Conservation (phyloP, 2,888 invertebrate species). For the Folsomia manolachei region DNA sequence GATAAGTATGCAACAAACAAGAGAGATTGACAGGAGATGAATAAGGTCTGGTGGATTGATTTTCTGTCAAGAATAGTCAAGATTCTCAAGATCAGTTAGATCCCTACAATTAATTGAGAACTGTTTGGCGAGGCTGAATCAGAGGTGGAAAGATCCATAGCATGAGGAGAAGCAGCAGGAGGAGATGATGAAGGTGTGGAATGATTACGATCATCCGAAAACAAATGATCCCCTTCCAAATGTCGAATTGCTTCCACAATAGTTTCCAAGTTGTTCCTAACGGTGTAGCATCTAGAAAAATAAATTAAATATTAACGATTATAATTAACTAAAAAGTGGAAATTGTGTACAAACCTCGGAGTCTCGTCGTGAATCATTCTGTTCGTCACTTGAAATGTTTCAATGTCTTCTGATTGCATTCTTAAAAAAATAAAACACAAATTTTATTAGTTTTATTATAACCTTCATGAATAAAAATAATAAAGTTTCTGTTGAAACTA, state of each 20-base stretch:
- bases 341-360: background rate
- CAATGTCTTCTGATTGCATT: background rate
- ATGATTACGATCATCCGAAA: constrained; percentile 63
- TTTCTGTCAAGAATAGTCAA: background rate
- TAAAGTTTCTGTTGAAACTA: background rate
- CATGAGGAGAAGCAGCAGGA: constrained; percentile 54
- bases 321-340: no score
- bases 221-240: constrained; percentile 91
- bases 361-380: background rate
- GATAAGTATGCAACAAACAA: background rate
- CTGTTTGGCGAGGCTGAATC: constrained; percentile 38
- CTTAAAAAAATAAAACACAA: no score
- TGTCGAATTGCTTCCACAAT: constrained; percentile 98
- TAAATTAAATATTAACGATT: background rate
- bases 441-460: background rate
- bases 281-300: constrained; percentile 60
- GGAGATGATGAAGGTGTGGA: constrained; percentile 53
- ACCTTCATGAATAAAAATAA: background rate
- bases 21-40: background rate
- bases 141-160: constrained; percentile 51
- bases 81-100: constrained; percentile 36
- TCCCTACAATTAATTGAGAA: constrained; percentile 32
- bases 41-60: background rate
- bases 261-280: constrained; percentile 92
- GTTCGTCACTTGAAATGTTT: background rate